Evolutionary conservation across 1,140 invertebrate genomes (phyloP), one percentile per base, ranked within the genome.

Genomic region (Colletes gigas): DNA sequence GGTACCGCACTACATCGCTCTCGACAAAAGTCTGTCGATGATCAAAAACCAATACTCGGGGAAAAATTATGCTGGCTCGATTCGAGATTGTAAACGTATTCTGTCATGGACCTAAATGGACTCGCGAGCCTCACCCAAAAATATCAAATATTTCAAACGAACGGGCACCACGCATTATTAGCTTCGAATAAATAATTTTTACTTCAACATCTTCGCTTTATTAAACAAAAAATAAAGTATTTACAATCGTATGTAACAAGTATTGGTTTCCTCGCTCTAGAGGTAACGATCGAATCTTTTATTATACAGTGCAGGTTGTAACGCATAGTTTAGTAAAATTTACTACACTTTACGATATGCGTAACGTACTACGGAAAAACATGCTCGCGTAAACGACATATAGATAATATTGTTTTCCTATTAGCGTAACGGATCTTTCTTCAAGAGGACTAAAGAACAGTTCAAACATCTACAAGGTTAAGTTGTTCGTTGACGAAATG

Each of bases 71-170:
- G 19, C 71, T 57, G 15, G 10, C 14, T n/a, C 14, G 8, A 68
- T 67, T 50, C n/a, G 57, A 62, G 41, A 76, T 71, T 82, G 59
- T 14, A 74, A 83, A 73, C 57, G 47, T 8, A 39, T 6, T 63
- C 60, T 72, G 52, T 73, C 30, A 21, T 79, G 21, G 4, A 47
- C 47, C 30, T 80, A 68, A 80, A 62, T 21, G 21, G 6, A 41
- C 4, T 7, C 2, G 12, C n/a, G 41, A 47, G 19, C 4, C 5
- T 17, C 9, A 30, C 10, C 12, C 21, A 62, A 62, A 15, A 17
- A 5, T 10, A 10, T 50, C 50, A 12, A 50, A 10, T 50, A 12
- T 50, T 12, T 50, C 3, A 50, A 50, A 50, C 50, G 3, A 0
- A 12, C 50, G 50, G 10, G 50, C 8, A 50, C 3, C 1, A 10